A percentile compares a stretch with the other conserved stretches of the same genome.
phyloP scores from a whole-genome alignment of 1,140 invertebrate species.

The Himalopsyche phryganea region DNA sequence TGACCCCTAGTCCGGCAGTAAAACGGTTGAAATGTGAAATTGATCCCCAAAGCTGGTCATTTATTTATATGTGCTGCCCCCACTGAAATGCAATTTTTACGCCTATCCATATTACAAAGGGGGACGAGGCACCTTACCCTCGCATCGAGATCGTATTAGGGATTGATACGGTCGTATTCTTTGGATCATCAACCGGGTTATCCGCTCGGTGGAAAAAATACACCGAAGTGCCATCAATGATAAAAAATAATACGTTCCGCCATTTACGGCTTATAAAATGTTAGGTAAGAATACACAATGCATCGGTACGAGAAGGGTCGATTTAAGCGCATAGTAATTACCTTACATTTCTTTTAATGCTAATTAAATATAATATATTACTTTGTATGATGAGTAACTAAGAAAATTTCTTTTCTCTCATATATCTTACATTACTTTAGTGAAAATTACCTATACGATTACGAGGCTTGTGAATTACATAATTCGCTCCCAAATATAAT shows the following conservation, averaged over 20 bases:
- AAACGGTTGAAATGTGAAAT: slow-evolving; percentile 32
- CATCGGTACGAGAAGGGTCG: background rate
- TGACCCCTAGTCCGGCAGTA: slow-evolving; percentile 23
- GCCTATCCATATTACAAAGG: slow-evolving; percentile 28
- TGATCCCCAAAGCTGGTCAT: slow-evolving; percentile 31
- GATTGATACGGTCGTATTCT: slow-evolving; percentile 19
- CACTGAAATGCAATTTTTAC: slow-evolving; percentile 31
- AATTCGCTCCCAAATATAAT: too few relatives aligned
- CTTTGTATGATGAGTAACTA: too few relatives aligned
- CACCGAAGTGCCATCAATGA: too few relatives aligned
- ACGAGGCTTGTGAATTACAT: too few relatives aligned
- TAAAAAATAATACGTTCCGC: background rate
- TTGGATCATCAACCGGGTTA: slow-evolving; percentile 4
- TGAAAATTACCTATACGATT: too few relatives aligned
- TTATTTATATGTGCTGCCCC: slow-evolving; percentile 29
- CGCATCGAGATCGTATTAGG: slow-evolving; percentile 2
- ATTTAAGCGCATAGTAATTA: too few relatives aligned
- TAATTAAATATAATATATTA: too few relatives aligned
- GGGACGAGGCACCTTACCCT: background rate
- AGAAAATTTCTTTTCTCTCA: too few relatives aligned
- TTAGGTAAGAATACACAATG: background rate
- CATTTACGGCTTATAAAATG: background rate
- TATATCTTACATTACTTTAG: too few relatives aligned
- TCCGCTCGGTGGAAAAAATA: slow-evolving; percentile 9
- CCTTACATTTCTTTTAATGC: too few relatives aligned